Evolutionary conservation across 2,888 invertebrate species (phyloP), one percentile per base, ranked within the genome.

Genomic region (Drosophila meridionalis): DNA sequence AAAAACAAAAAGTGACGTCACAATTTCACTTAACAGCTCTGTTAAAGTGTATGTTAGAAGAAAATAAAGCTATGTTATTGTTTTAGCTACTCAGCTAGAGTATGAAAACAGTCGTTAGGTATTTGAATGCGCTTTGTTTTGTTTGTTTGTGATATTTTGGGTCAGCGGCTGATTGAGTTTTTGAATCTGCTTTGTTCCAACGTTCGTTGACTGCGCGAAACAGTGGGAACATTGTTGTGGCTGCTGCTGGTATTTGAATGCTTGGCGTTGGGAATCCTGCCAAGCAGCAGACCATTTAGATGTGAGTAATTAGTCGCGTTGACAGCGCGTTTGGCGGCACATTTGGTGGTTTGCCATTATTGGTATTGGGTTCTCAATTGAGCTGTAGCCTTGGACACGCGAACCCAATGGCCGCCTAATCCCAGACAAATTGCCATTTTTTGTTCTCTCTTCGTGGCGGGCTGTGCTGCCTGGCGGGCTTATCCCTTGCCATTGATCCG

Each of bases 301-400:
- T 73, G 67, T 77, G 81, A 79, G 83, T 88, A 87, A 87, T 87
- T 83, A 86, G 80, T 76, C 73, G 34, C 56, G 62, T 76, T 70
- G 73, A 53, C 64, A 26, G 48, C 40, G 53, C 26, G 14, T 28
- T 55, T 9, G 38, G 43, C 34, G 48, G 40, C 48, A 48, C 53
- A 59, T 53, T 74, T 30, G 76, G 62, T 61, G 50, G 50, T 52
- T 50, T 76, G 69, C 57, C 68, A 60, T 30, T 53, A 65, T 30
- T 50, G 72, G 86, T 64, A 86, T 86, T 82, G 83, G 76, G 69
- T 70, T 83, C 83, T 88, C 88, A 82, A 57, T 70, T 70, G 69
- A 63, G 57, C 60, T 60, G 64, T 67, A 69, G 74, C 81, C 76
- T 82, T 85, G 82, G 78, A 77, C 85, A 79, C 73, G 83, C 74